Conservation (phyloP, 92 coral and sea anemone genomes). For the Diadumene lineata region DNA sequence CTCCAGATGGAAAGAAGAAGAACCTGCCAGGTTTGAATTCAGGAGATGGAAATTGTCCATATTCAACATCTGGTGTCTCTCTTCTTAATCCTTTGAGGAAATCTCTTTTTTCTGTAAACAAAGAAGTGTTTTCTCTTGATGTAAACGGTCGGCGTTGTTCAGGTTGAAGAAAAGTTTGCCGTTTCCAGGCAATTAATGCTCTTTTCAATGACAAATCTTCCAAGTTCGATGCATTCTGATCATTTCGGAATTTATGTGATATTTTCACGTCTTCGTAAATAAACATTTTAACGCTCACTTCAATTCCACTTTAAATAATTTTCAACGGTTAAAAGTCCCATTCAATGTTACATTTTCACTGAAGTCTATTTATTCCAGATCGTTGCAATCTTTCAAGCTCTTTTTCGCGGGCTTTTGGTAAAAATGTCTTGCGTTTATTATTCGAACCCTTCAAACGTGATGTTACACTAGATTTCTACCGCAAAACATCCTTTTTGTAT, state of each 20-base stretch:
- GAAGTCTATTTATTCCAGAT: too few relatives aligned
- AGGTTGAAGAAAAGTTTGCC: neutral
- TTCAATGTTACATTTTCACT: too few relatives aligned
- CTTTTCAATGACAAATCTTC: conserved; percentile 19
- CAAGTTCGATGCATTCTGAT: neutral
- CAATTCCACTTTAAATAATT: neutral
- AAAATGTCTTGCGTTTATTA: neutral
- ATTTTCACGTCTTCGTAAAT: neutral
- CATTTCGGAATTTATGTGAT: neutral
- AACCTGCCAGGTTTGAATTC: conserved; percentile 67
- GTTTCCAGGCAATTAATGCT: conserved; percentile 12
- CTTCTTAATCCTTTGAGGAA: conserved; percentile 26
- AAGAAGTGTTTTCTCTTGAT: neutral
- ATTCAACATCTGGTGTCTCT: conserved; percentile 22
- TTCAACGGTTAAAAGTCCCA: neutral
- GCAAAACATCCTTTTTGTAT: neutral
- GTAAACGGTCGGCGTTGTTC: conserved; percentile 12
- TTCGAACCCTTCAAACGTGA: neutral
- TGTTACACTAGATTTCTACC: neutral
- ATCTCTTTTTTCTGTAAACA: neutral
- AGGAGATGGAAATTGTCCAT: conserved; percentile 43
- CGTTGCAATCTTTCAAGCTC: too few relatives aligned
- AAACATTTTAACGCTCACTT: neutral
- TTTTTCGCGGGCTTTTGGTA: neutral
- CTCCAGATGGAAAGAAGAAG: conserved; percentile 40